Percentiles rank a stretch among this genome's conserved stretches.
Evolutionary conservation across 2,888 invertebrate genomes (phyloP).

Genomic region (Ditula angustiorana): DNA sequence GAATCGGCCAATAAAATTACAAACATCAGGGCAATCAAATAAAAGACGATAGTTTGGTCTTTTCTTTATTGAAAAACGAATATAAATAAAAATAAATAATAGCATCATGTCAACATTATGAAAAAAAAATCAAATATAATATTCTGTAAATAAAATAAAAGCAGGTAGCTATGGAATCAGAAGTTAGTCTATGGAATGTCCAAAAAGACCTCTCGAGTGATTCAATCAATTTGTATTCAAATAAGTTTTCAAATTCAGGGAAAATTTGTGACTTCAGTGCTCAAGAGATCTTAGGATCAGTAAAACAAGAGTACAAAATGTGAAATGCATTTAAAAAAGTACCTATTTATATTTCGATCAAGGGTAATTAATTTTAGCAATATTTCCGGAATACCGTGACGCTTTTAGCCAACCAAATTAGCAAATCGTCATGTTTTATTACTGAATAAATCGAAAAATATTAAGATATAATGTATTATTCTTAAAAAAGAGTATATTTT

Average conservation of each 20-base stretch:
- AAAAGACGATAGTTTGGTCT: constrained; percentile 24
- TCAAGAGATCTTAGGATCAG: constrained; percentile 55
- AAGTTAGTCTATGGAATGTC: constrained; percentile 59
- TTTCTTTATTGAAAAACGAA: constrained; percentile 60
- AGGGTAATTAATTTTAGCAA: no score
- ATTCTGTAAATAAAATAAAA: constrained; percentile 44
- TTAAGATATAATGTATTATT: no score
- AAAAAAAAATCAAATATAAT: constrained; percentile 47
- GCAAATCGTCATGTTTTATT: no score
- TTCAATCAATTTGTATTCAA: background rate
- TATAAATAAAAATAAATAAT: constrained; percentile 61
- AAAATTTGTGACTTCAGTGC: constrained; percentile 24
- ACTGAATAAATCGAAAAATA: no score
- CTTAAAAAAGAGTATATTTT: no score
- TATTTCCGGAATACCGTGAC: no score
- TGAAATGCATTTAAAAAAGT: constrained; percentile 42
- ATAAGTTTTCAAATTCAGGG: constrained; percentile 24
- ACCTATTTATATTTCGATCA: no score
- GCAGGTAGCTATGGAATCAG: constrained; percentile 44
- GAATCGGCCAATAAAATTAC: no score
- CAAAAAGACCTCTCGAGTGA: constrained; percentile 53
- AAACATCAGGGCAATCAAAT: background rate
- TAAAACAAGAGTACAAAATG: constrained; percentile 53
- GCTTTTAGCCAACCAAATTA: no score
- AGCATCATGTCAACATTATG: constrained; percentile 55